These are phyloP conservation scores for Oryzias javanicus DNA, from an alignment of 2,113 vertebrate genomes.

Conservation along the genomic window DNA sequence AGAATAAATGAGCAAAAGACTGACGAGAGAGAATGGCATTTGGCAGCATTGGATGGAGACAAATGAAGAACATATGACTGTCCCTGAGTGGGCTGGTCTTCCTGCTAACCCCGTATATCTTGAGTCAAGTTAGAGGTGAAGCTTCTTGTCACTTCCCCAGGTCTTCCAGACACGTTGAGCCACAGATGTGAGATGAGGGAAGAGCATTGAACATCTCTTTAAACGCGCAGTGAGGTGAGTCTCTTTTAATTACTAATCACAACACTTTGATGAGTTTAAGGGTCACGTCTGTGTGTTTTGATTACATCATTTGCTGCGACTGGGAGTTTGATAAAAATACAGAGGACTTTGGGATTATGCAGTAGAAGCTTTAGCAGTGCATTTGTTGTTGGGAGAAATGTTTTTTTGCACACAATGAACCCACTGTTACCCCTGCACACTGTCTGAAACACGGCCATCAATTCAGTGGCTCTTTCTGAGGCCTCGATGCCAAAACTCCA, in stretches of 20 bases:
- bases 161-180: conserved; percentile 10
- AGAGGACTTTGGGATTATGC: neutral
- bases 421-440: conserved; percentile 1
- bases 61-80: conserved; percentile 52
- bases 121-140: conserved; percentile 42
- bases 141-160: conserved; percentile 11
- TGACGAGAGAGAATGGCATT: neutral
- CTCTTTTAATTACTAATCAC: neutral
- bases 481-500: neutral
- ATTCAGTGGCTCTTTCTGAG: neutral
- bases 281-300: neutral
- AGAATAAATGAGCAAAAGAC: neutral
- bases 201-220: neutral
- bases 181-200: conserved; percentile 44
- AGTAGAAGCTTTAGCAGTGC: neutral
- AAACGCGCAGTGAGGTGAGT: conserved; percentile 22
- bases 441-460: neutral
- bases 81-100: conserved; percentile 51
- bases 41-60: conserved; percentile 35
- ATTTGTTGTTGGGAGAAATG: conserved; percentile 8
- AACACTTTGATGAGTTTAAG: neutral
- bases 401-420: conserved; percentile 10
- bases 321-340: neutral
- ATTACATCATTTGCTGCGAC: neutral
- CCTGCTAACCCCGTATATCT: conserved; percentile 60